Conservation (phyloP, 2,797 vertebrate species). For the Craterocephalus amniculus region DNA sequence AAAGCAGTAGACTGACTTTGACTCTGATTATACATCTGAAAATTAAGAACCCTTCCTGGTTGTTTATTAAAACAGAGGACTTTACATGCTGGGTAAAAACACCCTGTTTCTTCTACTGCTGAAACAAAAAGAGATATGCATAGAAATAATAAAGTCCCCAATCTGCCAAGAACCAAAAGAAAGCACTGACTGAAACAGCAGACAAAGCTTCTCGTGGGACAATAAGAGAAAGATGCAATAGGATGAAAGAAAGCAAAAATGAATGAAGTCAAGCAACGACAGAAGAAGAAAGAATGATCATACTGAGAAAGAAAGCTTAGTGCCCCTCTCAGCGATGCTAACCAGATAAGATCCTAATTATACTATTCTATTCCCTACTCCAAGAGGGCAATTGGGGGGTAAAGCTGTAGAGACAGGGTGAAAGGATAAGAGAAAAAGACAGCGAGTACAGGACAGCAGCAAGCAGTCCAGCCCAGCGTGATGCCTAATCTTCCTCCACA, state of each 20-base stretch:
- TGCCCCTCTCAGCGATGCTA: conserved; percentile 71
- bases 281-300: conserved; percentile 54
- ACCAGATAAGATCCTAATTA: conserved; percentile 85
- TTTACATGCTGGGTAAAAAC: conserved; percentile 31
- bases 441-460: conserved; percentile 54
- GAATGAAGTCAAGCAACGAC: conserved; percentile 59
- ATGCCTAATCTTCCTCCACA: conserved; percentile 81
- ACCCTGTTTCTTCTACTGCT: conserved; percentile 21
- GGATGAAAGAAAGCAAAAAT: conserved; percentile 60
- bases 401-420: conserved; percentile 60
- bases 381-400: conserved; percentile 80
- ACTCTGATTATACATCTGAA: conserved; percentile 11
- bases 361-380: conserved; percentile 77
- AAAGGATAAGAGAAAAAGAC: conserved; percentile 54
- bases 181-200: conserved; percentile 57
- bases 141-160: conserved; percentile 59
- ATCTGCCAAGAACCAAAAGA: conserved; percentile 69
- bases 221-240: conserved; percentile 46
- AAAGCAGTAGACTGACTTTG: conserved; percentile 17
- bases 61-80: conserved; percentile 37
- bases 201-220: conserved; percentile 57
- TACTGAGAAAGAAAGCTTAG: conserved; percentile 61
- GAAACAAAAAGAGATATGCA: conserved; percentile 43
- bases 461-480: conserved; percentile 73
- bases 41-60: conserved; percentile 16